phyloP scores from a whole-genome alignment of 2,113 vertebrate genomes.

The Phaethornis superciliosus region DNA sequence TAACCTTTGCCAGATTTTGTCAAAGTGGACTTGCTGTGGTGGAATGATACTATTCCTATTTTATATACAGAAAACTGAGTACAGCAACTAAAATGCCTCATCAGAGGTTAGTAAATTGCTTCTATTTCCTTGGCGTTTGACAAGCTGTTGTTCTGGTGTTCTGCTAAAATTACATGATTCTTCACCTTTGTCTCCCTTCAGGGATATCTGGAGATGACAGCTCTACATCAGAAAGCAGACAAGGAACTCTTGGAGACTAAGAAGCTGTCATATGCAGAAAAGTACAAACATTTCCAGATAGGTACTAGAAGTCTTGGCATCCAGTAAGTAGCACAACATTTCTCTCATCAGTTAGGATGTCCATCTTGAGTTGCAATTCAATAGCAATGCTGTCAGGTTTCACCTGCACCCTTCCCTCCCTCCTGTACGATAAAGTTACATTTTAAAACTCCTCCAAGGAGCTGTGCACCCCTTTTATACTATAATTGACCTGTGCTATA shows the following conservation, averaged over 20 bases:
- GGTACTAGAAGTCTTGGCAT: not conserved
- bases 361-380: not conserved
- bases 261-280: not conserved
- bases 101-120: not conserved
- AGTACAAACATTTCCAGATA: not conserved
- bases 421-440: not conserved
- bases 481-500: not conserved
- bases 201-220: not conserved
- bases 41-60: not conserved
- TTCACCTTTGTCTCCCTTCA: not conserved
- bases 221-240: not conserved
- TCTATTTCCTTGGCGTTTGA: not conserved
- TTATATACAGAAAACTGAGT: not conserved
- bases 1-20: not conserved
- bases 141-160: not conserved
- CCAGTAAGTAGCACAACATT: not conserved
- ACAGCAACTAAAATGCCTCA: not conserved
- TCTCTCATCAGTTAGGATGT: not conserved
- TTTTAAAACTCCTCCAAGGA: not conserved
- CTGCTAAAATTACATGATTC: not conserved
- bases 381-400: not conserved
- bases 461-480: not conserved
- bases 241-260: not conserved
- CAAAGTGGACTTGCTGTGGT: not conserved
- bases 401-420: not conserved